A percentile compares a stretch with the other conserved stretches of the same genome.
These are phyloP conservation scores for Lacerta bilineata DNA, from an alignment of 2,797 vertebrate species.

Conservation along the genomic window DNA sequence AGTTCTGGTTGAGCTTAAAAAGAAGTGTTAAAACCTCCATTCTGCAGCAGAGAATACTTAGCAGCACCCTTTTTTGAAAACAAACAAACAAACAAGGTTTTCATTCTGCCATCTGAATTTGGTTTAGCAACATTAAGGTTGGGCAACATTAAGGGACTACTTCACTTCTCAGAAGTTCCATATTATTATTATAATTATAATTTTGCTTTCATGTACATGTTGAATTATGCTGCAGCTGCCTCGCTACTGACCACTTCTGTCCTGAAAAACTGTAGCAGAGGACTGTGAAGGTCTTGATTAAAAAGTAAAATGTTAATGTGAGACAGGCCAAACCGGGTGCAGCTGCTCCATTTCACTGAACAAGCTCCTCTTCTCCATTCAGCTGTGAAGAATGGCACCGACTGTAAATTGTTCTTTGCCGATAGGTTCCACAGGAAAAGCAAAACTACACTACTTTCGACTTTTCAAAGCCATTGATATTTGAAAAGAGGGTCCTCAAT, in stretches of 20 bases:
- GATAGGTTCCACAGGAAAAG: conserved; percentile 82
- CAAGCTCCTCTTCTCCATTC: conserved; percentile 77
- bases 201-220: conserved; percentile 79
- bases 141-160: conserved; percentile 52
- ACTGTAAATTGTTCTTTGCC: conserved; percentile 81
- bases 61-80: not conserved
- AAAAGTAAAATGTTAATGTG: conserved; percentile 81
- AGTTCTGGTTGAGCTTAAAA: not conserved
- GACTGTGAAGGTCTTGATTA: conserved; percentile 80
- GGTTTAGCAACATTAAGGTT: conserved; percentile 60
- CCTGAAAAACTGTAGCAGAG: conserved; percentile 74
- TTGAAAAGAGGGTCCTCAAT: conserved; percentile 65
- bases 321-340: conserved; percentile 75
- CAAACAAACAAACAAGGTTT: conserved; percentile 27
- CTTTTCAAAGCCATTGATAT: conserved; percentile 79
- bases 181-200: conserved; percentile 50
- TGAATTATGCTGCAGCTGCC: conserved; percentile 84
- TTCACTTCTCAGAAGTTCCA: conserved; percentile 51
- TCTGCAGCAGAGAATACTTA: conserved; percentile 29
- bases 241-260: conserved; percentile 79
- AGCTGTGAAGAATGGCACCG: conserved; percentile 80
- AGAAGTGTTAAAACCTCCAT: not conserved
- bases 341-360: conserved; percentile 81
- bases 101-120: conserved; percentile 53
- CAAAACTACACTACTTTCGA: conserved; percentile 79